Percentiles rank a stretch among this genome's conserved stretches.
Evolutionary conservation across 1,140 invertebrate species (phyloP).

Genomic region (Ruditapes philippinarum): DNA sequence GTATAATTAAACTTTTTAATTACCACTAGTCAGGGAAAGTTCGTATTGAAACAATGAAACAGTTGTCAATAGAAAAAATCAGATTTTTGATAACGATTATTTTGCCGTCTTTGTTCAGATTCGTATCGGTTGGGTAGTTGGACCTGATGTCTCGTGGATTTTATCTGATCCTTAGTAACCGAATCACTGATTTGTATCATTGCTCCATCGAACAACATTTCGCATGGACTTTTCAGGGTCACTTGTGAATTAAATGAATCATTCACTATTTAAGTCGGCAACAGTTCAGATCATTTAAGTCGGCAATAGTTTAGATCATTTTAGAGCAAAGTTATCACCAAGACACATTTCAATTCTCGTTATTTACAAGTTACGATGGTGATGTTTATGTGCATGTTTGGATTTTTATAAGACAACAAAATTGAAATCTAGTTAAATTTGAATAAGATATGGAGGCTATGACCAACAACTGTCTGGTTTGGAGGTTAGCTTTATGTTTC

Average conservation of each 20-base stretch:
- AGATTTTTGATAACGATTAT: slow-evolving; percentile 8
- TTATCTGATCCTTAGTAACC: slow-evolving; percentile 18
- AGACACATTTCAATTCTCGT: background rate
- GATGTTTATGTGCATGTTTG: no score
- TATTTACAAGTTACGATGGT: no score
- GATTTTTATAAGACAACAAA: no score
- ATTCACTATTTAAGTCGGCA: background rate
- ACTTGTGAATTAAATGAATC: background rate
- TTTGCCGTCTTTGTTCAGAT: background rate
- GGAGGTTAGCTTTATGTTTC: background rate
- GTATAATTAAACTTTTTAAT: slow-evolving; percentile 24
- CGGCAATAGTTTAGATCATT: no score
- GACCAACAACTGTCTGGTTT: background rate
- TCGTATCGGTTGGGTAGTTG: background rate
- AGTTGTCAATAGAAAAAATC: slow-evolving; percentile 13
- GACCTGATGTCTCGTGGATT: background rate
- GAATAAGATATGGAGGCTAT: background rate
- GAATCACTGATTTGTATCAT: background rate
- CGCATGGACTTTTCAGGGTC: background rate
- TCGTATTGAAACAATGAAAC: slow-evolving; percentile 5
- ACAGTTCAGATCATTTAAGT: background rate
- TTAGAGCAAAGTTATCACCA: background rate
- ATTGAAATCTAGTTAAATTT: no score
- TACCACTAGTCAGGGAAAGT: slow-evolving; percentile 29
- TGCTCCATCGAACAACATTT: background rate